phyloP scores from a whole-genome alignment of 1,140 invertebrate genomes.

The Acromyrmex charruanus region DNA sequence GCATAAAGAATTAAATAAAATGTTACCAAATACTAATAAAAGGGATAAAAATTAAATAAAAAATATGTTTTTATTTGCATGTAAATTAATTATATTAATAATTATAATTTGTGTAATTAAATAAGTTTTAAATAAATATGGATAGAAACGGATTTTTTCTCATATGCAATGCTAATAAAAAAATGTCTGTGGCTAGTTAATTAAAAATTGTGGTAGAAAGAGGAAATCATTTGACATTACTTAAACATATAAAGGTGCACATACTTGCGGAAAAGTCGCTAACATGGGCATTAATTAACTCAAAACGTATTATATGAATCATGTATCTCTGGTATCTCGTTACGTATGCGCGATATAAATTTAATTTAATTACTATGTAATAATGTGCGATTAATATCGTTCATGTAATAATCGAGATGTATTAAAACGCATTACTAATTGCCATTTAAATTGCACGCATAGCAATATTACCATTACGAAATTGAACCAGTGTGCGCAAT shows the following conservation, averaged over 20 bases:
- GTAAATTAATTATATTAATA: background rate
- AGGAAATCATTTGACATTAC: constrained; percentile 31
- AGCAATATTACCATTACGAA: background rate
- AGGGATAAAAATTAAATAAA: background rate
- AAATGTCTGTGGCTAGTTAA: constrained; percentile 30
- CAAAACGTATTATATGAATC: constrained; percentile 55
- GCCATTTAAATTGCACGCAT: constrained; percentile 43
- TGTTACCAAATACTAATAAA: background rate
- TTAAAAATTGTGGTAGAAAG: constrained; percentile 43
- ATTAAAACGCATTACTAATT: constrained; percentile 55
- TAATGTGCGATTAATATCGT: constrained; percentile 59
- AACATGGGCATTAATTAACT: constrained; percentile 57
- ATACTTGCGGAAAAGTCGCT: constrained; percentile 26
- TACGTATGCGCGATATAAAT: constrained; percentile 40
- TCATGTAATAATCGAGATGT: constrained; percentile 45
- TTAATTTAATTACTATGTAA: constrained; percentile 59
- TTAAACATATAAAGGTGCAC: constrained; percentile 35
- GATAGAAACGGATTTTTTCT: background rate
- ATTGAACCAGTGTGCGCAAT: background rate
- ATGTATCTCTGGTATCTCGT: constrained; percentile 45
- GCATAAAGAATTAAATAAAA: background rate
- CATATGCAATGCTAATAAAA: constrained; percentile 30
- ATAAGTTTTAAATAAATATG: constrained; percentile 3
- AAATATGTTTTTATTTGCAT: background rate
- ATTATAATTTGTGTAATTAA: constrained; percentile 25